Base-by-base conservation (phyloP, 2,113 vertebrate species). In the Pelecanoides urinatrix region DNA sequence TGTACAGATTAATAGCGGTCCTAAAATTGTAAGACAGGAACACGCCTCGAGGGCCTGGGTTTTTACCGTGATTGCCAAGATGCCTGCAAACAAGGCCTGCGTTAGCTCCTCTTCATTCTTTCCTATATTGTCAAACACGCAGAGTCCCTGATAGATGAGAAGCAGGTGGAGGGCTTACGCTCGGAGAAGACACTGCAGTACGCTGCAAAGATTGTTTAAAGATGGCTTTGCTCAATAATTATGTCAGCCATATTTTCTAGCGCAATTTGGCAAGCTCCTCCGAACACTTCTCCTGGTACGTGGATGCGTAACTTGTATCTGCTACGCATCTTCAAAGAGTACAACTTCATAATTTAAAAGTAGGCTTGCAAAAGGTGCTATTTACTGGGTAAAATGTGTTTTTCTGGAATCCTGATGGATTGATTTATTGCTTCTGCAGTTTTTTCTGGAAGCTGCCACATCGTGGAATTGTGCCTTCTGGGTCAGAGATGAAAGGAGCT, bases 401-500 rank as follows among this genome's bases (percentile, higher is more conserved):
- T 92, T 79, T 58, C 84, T 85, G 91, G 61, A 92, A 67, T 82
- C 73, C 58, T 13, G 7, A 44, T 59, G 63, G 78, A 45, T 44
- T 62, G 82, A 92, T 90, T 79, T 88, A 88, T 86, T 76, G 55
- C 73, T 79, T 82, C 66, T 88, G 78, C 74, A 55, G 34, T 45
- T 75, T 80, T 29, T 56, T 68, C 75, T 95, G 96, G 78, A 86
- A 79, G 55, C 74, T 88, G 42, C 59, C 30, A 4, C 45, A 0
- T 5, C 0, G 6, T 92, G 92, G 88, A 82, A 15, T 63, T 19
- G 55, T 86, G 92, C 94, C 96, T 92, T 96, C 92, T 96, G 92
- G 74, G 90, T 93, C 88, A 93, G 90, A 96, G 92, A 94, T 92
- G 81, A 96, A 95, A 94, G 85, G 75, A 96, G 71, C 75, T 94